Percentiles rank a stretch among this genome's conserved stretches.
These are phyloP conservation scores for Amiota minor DNA, from an alignment of 2,888 invertebrate species.

Conservation along the genomic window DNA sequence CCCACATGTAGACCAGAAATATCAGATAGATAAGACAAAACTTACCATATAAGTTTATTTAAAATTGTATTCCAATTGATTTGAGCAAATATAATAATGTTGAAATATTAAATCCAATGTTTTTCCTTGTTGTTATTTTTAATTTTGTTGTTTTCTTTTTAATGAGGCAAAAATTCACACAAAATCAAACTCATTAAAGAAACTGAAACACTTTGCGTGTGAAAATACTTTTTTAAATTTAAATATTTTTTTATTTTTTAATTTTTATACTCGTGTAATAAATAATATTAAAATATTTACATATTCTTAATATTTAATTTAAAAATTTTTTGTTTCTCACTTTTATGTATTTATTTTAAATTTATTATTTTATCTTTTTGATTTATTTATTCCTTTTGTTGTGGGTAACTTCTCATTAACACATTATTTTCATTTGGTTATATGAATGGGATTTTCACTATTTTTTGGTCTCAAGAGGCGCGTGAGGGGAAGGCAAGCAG, in stretches of 20 bases:
- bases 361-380: neutral
- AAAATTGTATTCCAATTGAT: no score
- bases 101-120: no score
- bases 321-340: neutral
- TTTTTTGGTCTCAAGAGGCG: neutral
- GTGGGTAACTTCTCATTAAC: neutral
- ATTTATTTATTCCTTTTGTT: neutral
- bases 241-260: constrained; percentile 6
- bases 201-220: neutral
- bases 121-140: no score
- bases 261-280: neutral
- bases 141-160: no score
- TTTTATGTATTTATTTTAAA: neutral
- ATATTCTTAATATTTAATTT: neutral
- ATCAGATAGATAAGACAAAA: no score
- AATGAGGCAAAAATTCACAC: no score
- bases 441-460: constrained; percentile 17
- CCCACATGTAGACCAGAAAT: no score
- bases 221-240: neutral
- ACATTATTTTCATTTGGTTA: neutral
- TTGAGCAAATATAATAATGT: no score
- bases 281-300: neutral
- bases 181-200: no score
- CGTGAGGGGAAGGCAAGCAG: neutral
- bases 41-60: no score